phyloP scores from a whole-genome alignment of 2,113 vertebrate genomes.

The Sakesphorus luctuosus region DNA sequence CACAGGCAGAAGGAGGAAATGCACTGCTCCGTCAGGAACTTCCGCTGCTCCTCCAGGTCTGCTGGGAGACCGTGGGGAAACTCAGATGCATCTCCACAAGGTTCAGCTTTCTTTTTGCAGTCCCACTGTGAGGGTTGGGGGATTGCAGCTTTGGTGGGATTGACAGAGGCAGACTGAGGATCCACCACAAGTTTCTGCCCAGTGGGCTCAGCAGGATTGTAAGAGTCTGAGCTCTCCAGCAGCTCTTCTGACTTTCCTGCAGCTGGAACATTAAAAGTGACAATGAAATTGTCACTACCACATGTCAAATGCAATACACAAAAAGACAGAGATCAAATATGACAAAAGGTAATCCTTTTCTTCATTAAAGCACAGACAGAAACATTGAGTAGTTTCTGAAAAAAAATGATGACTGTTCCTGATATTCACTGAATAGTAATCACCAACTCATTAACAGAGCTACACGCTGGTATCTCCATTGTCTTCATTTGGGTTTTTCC shows the following conservation, averaged over 20 bases:
- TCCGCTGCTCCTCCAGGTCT: conserved; percentile 84
- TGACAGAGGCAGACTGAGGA: conserved; percentile 25
- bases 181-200: conserved; percentile 71
- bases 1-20: conserved; percentile 88
- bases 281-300: not conserved
- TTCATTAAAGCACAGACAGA: not conserved
- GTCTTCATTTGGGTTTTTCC: not conserved
- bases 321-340: not conserved
- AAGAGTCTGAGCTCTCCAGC: conserved; percentile 66
- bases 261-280: not conserved
- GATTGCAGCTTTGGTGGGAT: conserved; percentile 62
- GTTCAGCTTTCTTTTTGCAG: conserved; percentile 80
- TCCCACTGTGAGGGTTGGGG: conserved; percentile 72
- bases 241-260: conserved; percentile 71
- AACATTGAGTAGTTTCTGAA: not conserved
- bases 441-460: not conserved
- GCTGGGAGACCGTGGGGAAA: conserved; percentile 85
- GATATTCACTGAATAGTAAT: not conserved
- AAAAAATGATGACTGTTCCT: not conserved
- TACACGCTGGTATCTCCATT: not conserved
- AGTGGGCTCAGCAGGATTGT: conserved; percentile 10
- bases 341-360: not conserved
- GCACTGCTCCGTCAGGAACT: conserved; percentile 90
- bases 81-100: conserved; percentile 72
- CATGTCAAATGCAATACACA: not conserved